Evolutionary conservation across 2,797 vertebrate genomes (phyloP), one percentile per base, ranked within the genome.

Genomic region (Tenualosa thibaudeaui): DNA sequence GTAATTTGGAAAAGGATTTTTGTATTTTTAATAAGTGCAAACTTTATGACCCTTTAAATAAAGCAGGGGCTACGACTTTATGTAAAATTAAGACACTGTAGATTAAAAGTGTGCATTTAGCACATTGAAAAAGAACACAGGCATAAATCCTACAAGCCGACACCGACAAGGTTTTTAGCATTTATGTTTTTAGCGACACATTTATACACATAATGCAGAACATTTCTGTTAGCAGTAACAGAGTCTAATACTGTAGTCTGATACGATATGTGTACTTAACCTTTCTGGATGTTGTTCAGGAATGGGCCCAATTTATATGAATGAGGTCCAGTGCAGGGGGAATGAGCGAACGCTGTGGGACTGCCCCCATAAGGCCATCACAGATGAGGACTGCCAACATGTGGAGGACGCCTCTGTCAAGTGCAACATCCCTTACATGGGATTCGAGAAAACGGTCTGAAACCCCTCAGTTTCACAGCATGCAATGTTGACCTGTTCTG

Each of bases 341-440:
- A 90, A 90, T 0, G 98, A 99, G 92, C 94, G 93, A 87, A 96
- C 96, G 37, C 94, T 99, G 54, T 98, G 97, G 97, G 95, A 91
- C 89, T 99, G 98, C 54, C 95, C 96, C 2, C 95, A 94, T 90
- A 97, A 95, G 88, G 99, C 97, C 93, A 96, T 98, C 93, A 97
- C 97, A 0, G 92, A 94, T 0, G 96, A 98, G 90, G 95, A 96
- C 93, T 99, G 98, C 88, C 93, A 96, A 50, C 98, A 99, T 85
- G 82, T 90, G 0, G 97, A 98, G 89, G 98, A 99, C 0, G 97
- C 96, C 0, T 96, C 93, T 0, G 92, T 99, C 43, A 95, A 96
- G 89, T 99, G 98, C 94, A 97, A 98, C 91, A 51, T 96, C 19
- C 98, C 98, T 49, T 96, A 98, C 93, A 96, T 97, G 94, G 97